Conservation (phyloP, 1,140 invertebrate species). For the Sitophilus oryzae region DNA sequence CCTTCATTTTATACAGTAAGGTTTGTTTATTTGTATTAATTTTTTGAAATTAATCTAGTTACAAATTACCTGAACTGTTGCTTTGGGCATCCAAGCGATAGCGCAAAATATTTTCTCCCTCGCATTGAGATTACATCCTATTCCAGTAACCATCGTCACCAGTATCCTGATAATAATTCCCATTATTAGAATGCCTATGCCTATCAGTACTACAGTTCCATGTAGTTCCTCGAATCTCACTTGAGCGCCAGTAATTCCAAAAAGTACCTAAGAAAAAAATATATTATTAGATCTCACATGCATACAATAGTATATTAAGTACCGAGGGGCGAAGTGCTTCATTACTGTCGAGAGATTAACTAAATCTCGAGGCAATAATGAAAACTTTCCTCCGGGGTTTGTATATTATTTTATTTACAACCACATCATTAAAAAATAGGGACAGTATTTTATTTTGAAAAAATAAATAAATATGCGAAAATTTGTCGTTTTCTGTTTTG, state of each 20-base stretch:
- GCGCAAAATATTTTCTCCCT: constrained; percentile 87
- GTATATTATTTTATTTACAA: no score
- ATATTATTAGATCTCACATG: not conserved
- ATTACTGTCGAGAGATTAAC: no score
- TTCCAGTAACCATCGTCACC: constrained; percentile 56
- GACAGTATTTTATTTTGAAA: no score
- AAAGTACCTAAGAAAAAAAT: constrained; percentile 56
- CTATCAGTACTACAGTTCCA: constrained; percentile 55
- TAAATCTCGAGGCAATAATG: no score
- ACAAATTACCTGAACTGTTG: constrained; percentile 66
- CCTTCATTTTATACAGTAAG: no score
- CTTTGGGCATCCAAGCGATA: constrained; percentile 90
- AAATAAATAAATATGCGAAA: no score
- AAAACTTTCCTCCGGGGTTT: no score
- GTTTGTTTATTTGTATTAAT: not conserved
- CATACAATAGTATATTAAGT: no score
- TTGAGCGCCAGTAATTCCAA: constrained; percentile 83
- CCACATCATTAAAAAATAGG: no score
- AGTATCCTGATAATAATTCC: constrained; percentile 61
- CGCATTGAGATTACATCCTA: constrained; percentile 70
- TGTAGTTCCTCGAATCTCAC: constrained; percentile 66
- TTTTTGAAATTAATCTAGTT: not conserved
- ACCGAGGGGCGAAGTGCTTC: no score
- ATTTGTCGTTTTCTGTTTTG: no score
- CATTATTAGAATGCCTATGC: constrained; percentile 53